Evolutionary conservation across 2,113 vertebrate genomes (phyloP).

Genomic region (Rattus norvegicus): DNA sequence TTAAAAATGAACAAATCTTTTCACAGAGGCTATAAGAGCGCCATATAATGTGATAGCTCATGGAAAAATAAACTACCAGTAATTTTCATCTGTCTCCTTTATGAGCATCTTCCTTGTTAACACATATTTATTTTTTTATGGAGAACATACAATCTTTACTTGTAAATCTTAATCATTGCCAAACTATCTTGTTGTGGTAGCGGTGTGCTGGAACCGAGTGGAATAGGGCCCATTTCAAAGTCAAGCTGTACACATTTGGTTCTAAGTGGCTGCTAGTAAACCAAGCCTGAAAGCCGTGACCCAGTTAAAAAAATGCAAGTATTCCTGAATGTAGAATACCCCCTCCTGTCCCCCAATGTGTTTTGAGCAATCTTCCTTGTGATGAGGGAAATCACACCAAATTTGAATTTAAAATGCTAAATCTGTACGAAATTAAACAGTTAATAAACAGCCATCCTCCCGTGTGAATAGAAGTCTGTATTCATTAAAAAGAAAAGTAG

Average conservation of each 20-base stretch:
- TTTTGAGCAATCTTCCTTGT: neutral
- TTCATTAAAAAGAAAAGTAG: neutral
- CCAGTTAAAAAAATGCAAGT: neutral
- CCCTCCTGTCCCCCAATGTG: neutral
- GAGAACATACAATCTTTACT: neutral
- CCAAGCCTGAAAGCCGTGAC: neutral
- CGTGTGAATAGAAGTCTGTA: neutral
- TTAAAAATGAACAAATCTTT: neutral
- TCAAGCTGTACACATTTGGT: neutral
- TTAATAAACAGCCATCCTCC: neutral
- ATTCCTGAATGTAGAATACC: neutral
- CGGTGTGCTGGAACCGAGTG: neutral
- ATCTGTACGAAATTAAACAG: neutral
- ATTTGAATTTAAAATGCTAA: neutral
- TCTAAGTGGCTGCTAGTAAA: constrained; percentile 47
- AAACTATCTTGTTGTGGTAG: constrained; percentile 15
- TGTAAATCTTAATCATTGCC: constrained; percentile 32
- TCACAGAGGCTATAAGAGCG: neutral
- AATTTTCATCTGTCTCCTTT: constrained; percentile 59
- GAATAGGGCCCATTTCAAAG: constrained; percentile 52
- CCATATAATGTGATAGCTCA: neutral
- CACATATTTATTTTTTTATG: neutral
- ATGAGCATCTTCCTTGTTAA: constrained; percentile 63
- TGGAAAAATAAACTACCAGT: neutral
- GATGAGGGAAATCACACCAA: neutral